Evolutionary conservation across 1,140 invertebrate species (phyloP).

Genomic region (Andrena cerasifolii): DNA sequence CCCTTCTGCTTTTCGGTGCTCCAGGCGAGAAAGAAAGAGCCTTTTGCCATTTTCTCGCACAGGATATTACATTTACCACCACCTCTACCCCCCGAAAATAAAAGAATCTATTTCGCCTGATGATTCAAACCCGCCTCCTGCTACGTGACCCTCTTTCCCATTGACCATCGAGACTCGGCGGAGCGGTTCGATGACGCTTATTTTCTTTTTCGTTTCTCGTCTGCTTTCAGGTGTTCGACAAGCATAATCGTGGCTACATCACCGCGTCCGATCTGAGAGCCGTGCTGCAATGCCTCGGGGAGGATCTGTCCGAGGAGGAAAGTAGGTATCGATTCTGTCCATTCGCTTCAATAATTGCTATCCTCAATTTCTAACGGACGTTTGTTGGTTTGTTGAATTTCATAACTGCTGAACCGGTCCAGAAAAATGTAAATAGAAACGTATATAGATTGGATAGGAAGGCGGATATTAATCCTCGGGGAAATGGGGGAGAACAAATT

Average conservation of each 20-base stretch:
- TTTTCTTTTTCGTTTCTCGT: background rate
- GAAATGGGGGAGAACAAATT: no score
- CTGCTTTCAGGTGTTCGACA: constrained; percentile 87
- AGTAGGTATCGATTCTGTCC: constrained; percentile 83
- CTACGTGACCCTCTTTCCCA: background rate
- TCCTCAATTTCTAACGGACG: no score
- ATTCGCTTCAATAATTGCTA: no score
- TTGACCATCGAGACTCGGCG: background rate
- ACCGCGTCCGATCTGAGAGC: constrained; percentile 92
- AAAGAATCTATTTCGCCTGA: constrained; percentile 25
- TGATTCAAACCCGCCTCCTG: background rate
- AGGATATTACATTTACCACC: constrained; percentile 39
- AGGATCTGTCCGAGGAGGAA: constrained; percentile 93
- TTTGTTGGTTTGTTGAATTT: no score
- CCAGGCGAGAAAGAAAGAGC: background rate
- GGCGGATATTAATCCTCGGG: background rate
- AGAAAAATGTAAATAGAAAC: no score
- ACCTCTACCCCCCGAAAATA: no score
- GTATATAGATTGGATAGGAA: background rate
- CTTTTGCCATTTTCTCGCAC: background rate
- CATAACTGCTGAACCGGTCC: no score
- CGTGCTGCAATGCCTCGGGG: constrained; percentile 92
- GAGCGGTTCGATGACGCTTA: background rate
- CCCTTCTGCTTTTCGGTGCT: background rate
- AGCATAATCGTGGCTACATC: constrained; percentile 93